Evolutionary conservation across 2,797 vertebrate species (phyloP).

Genomic region (Melopsittacus undulatus): DNA sequence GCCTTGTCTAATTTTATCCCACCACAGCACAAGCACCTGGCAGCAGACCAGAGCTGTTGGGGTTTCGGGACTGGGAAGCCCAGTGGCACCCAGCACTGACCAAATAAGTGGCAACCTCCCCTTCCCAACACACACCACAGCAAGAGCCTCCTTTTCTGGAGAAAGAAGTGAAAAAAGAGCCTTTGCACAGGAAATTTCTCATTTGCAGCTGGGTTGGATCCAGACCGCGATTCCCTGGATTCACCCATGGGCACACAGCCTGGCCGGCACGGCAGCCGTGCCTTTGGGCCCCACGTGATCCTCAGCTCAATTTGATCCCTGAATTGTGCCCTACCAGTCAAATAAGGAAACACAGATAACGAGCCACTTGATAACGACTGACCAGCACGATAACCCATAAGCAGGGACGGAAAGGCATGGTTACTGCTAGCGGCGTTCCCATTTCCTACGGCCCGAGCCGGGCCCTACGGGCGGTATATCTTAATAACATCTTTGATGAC

Average conservation of each 20-base stretch:
- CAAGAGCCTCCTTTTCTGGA: neutral
- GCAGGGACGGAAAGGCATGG: conserved; percentile 70
- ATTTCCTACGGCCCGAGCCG: neutral
- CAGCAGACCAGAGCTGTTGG: neutral
- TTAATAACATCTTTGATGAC: conserved; percentile 98
- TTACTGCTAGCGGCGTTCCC: conserved; percentile 58
- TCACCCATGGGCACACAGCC: neutral
- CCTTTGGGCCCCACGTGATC: neutral
- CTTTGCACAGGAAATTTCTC: conserved; percentile 13
- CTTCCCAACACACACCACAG: neutral
- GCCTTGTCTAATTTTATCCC: neutral
- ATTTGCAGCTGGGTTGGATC: neutral
- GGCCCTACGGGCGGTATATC: conserved; percentile 91
- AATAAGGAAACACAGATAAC: conserved; percentile 68
- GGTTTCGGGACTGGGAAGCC: neutral
- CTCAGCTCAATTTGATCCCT: conserved; percentile 66
- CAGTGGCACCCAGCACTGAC: neutral
- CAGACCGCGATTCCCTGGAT: neutral
- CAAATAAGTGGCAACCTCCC: neutral
- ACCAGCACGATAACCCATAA: conserved; percentile 74
- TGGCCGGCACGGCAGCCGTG: neutral
- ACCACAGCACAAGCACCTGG: neutral
- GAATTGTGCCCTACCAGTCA: conserved; percentile 67
- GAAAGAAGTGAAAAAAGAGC: neutral
- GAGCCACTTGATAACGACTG: conserved; percentile 68